phyloP scores from a whole-genome alignment of 2,797 vertebrate species.

The Lepus townsendii region DNA sequence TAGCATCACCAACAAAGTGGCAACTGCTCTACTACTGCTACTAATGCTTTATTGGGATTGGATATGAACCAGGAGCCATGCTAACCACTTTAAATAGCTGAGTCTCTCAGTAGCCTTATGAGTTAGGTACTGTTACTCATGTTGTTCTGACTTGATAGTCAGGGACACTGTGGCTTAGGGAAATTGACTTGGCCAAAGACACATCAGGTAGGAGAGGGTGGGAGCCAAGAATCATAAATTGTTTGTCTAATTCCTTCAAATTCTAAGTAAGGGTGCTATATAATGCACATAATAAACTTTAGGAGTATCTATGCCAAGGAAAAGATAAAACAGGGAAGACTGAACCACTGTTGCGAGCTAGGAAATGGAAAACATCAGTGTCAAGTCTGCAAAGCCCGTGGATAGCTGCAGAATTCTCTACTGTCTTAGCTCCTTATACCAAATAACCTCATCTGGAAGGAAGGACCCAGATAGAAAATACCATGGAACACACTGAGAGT shows the following conservation, averaged over 20 bases:
- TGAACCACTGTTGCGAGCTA: background rate
- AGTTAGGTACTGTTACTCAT: background rate
- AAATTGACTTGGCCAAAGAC: background rate
- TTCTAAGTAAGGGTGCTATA: background rate
- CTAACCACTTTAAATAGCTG: background rate
- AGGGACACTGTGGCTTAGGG: background rate
- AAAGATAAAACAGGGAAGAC: background rate
- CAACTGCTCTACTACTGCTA: background rate
- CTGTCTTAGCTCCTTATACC: background rate
- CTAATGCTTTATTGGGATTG: background rate
- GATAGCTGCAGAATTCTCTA: background rate
- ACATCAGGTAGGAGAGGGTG: background rate
- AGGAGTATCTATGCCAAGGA: background rate
- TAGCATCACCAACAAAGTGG: background rate
- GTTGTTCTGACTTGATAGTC: background rate
- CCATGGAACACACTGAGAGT: slow-evolving; percentile 64
- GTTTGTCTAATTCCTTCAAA: slow-evolving; percentile 21
- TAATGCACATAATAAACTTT: background rate
- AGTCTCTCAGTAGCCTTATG: background rate
- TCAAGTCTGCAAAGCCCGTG: background rate
- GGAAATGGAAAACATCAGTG: background rate
- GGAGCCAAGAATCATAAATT: background rate
- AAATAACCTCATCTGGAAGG: background rate
- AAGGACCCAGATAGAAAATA: background rate
- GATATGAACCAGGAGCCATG: background rate